phyloP scores from a whole-genome alignment of 1,140 invertebrate species.

The Temnothorax curvispinosus region DNA sequence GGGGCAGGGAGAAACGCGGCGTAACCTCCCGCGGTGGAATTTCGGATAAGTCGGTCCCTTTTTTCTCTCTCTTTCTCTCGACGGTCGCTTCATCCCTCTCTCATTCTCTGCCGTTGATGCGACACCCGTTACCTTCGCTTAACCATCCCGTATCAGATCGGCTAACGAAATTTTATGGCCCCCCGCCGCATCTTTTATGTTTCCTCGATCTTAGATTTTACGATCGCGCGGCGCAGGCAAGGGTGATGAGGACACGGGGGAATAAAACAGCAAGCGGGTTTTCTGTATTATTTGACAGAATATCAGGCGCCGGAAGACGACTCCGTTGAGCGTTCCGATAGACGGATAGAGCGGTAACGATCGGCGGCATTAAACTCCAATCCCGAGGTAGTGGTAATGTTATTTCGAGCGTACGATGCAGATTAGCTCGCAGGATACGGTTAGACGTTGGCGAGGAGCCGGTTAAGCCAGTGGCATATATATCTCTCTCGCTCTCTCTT shows the following conservation, averaged over 20 bases:
- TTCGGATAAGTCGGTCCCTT: conserved; percentile 35
- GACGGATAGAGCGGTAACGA: conserved; percentile 13
- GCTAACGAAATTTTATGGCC: conserved; percentile 68
- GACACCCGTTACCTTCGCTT: conserved; percentile 43
- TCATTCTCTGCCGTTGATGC: conserved; percentile 27
- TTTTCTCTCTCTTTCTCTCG: not conserved
- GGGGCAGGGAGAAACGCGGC: not conserved
- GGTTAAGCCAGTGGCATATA: not conserved
- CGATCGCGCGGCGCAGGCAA: not conserved
- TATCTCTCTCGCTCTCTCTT: not conserved
- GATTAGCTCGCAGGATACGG: conserved; percentile 28
- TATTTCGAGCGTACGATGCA: conserved; percentile 6
- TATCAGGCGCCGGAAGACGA: conserved; percentile 1
- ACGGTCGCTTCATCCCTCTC: not conserved
- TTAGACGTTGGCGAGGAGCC: conserved; percentile 7
- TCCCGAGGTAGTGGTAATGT: conserved; percentile 26
- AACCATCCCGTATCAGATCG: conserved; percentile 55
- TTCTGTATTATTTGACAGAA: not conserved
- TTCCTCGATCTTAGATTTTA: conserved; percentile 62
- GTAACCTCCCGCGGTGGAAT: conserved; percentile 28
- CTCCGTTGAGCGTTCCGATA: not conserved
- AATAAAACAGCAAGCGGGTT: not conserved
- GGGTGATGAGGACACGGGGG: not conserved
- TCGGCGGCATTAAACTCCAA: conserved; percentile 31
- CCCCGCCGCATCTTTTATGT: conserved; percentile 40